Evolutionary conservation across 2,888 invertebrate species (phyloP).

Genomic region (Shargacucullia verbasci): DNA sequence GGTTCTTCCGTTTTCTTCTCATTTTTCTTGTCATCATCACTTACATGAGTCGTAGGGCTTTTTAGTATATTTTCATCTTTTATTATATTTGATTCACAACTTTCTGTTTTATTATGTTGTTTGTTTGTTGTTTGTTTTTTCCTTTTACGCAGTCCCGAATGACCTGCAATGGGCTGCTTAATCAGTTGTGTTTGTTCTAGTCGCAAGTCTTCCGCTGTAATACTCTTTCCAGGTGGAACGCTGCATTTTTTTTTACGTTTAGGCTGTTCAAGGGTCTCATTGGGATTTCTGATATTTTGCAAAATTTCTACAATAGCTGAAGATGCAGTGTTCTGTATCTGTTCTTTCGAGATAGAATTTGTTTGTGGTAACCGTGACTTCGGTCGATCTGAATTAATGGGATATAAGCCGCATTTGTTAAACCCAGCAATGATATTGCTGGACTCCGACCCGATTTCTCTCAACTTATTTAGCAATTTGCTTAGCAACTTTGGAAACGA

Average conservation of each 20-base stretch:
- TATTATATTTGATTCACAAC: no score
- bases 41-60: no score
- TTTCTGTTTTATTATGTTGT: conserved; percentile 16
- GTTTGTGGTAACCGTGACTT: conserved; percentile 17
- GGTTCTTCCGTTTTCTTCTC: no score
- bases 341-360: conserved; percentile 14
- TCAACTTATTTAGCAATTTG: conserved; percentile 24
- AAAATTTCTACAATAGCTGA: conserved; percentile 18
- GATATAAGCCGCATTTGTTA: conserved; percentile 28
- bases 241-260: conserved; percentile 19
- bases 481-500: conserved; percentile 18
- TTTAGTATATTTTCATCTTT: conserved; percentile 24
- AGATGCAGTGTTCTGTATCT: conserved; percentile 10
- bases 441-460: no score
- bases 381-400: conserved; percentile 16
- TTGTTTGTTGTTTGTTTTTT: no score
- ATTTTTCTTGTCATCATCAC: no score
- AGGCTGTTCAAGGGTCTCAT: conserved; percentile 14
- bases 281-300: conserved; percentile 18
- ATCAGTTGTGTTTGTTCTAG: background rate
- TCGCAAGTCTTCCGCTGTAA: conserved; percentile 14
- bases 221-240: conserved; percentile 17
- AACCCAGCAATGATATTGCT: conserved; percentile 27
- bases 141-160: conserved; percentile 25
- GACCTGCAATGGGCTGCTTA: conserved; percentile 22